Evolutionary conservation across 2,888 invertebrate genomes (phyloP).

Genomic region (Lasioglossum leucozonium): DNA sequence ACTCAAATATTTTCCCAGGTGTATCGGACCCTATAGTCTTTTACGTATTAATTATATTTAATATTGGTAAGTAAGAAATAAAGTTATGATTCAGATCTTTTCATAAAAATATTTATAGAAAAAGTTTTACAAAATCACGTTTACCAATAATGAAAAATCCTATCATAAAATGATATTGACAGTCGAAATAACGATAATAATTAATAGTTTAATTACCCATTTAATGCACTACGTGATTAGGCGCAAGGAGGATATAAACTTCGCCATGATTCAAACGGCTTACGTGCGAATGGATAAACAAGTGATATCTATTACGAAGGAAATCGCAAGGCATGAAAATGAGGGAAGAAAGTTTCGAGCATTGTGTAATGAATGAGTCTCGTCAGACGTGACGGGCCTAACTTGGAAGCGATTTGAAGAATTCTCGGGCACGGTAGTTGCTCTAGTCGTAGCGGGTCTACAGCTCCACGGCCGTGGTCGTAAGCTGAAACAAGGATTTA

Average conservation of each 20-base stretch:
- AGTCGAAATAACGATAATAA: background rate
- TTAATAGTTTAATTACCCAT: background rate
- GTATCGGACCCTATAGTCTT: too few species aligned
- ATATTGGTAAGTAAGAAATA: too few species aligned
- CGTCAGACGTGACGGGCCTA: background rate
- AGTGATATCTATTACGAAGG: background rate
- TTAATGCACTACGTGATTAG: background rate
- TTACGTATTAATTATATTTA: too few species aligned
- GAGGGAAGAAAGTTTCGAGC: background rate
- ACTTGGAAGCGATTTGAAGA: background rate
- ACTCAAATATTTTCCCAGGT: too few species aligned
- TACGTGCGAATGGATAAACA: background rate
- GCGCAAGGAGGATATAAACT: background rate
- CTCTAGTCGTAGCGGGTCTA: conserved; percentile 56
- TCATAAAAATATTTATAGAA: too few species aligned
- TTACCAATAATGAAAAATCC: too few species aligned
- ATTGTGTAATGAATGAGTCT: background rate
- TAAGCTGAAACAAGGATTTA: conserved; percentile 75
- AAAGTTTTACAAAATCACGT: too few species aligned
- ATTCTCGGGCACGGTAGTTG: conserved; percentile 33
- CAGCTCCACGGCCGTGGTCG: conserved; percentile 75
- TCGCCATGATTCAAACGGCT: background rate
- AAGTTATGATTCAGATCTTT: too few species aligned
- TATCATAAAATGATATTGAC: too few species aligned
- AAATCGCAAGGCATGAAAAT: background rate